Evolutionary conservation across 2,888 invertebrate species (phyloP), one percentile per base, ranked within the genome.

Genomic region (Cistogaster globosa): DNA sequence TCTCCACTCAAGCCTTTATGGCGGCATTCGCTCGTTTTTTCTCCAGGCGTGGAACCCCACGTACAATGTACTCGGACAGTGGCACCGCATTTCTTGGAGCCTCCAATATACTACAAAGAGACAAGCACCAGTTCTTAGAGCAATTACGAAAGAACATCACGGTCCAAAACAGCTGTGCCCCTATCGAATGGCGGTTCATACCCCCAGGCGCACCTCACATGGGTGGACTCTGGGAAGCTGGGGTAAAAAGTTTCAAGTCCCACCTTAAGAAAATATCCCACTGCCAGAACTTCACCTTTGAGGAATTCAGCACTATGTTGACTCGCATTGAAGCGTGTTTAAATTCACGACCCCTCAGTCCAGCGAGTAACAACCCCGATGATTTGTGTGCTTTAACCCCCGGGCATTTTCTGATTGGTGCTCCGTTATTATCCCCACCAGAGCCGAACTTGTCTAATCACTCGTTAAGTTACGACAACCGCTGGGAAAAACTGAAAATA

Each of bases 191-290:
- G 65, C 42, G 20, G 22, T 77, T 69, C 18, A 77, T 77, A 8
- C 77, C 77, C 2, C 77, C 77, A 20, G 77, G 68, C 9, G 69
- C 53, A 7, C 68, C 67, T 2, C 76, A 67, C 14, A 75, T 75
- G 65, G 75, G 65, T 32, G 75, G 55, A 9, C 55, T 75, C 16
- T 75, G 65, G 57, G 55, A 65, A 20, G 65, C 76, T 1, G 67
- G 51, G 3, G 67, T 67, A 0, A 68, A 67, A 60, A 58, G 62
- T 42, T 62, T 18, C 16, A 72, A 72, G 18, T 42, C 45, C 11
- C 58, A 71, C 26, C 36, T 58, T n/a, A 57, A 26, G 5, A 57
- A 5, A n/a, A 20, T 42, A 1, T 22, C 14, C n/a, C 57, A 42
- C n/a, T 16, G 6, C 6, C 42, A 60, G n/a, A 42, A 18, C 11